Evolutionary conservation across 2,797 vertebrate species (phyloP).

Genomic region (Xyrichtys novacula): DNA sequence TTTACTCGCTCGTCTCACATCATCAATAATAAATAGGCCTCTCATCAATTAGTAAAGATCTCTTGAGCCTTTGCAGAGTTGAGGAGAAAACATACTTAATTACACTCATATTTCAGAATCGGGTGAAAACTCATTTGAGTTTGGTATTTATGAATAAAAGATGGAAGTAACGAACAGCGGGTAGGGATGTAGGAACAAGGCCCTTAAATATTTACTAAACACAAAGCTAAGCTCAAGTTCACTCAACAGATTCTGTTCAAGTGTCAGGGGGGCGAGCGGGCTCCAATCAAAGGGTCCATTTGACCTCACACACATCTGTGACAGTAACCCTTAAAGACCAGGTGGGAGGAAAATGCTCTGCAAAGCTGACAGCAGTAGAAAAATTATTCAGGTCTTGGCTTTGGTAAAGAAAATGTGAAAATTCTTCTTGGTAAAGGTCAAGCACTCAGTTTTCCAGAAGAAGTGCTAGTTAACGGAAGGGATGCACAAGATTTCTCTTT

Average conservation of each 20-base stretch:
- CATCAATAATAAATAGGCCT: constrained; percentile 80
- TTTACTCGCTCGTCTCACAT: constrained; percentile 76
- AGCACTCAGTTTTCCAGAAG: not conserved
- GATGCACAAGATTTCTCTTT: too few species aligned
- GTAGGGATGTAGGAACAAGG: constrained; percentile 80
- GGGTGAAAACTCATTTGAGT: constrained; percentile 82
- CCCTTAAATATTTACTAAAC: constrained; percentile 84
- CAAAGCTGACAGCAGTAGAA: not conserved
- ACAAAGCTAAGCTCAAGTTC: constrained; percentile 61
- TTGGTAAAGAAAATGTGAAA: not conserved
- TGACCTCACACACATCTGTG: constrained; percentile 36
- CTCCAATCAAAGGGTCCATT: constrained; percentile 22
- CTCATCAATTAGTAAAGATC: constrained; percentile 83
- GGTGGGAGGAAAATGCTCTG: not conserved
- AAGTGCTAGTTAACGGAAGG: too few species aligned
- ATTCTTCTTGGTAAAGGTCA: not conserved
- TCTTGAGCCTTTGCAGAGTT: constrained; percentile 62
- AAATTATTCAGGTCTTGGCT: not conserved
- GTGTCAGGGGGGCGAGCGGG: constrained; percentile 26
- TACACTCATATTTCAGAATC: constrained; percentile 82
- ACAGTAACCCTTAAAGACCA: not conserved
- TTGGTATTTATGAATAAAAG: constrained; percentile 87
- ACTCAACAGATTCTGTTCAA: constrained; percentile 55
- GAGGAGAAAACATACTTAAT: constrained; percentile 78
- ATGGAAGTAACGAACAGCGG: constrained; percentile 80